A percentile compares a stretch with the other conserved stretches of the same genome.
Conservation (phyloP, 2,113 vertebrate species). For the Oplegnathus fasciatus region DNA sequence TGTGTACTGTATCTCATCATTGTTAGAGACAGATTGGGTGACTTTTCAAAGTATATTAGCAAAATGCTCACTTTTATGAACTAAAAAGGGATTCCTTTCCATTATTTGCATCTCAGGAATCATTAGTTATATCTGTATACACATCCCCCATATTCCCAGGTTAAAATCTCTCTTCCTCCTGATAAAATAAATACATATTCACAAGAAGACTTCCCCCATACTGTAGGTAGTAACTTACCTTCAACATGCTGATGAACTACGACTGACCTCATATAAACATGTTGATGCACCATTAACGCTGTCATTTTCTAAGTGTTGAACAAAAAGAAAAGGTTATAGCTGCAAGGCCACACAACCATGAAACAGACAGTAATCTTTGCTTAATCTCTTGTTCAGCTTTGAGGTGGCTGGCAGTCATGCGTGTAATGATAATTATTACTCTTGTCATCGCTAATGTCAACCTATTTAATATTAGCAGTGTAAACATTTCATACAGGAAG, state of each 20-base stretch:
- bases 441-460: constrained; percentile 68
- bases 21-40: background rate
- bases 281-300: constrained; percentile 23
- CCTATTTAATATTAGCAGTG: constrained; percentile 72
- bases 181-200: constrained; percentile 6
- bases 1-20: constrained; percentile 8
- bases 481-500: constrained; percentile 73
- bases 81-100: background rate
- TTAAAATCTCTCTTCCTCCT: background rate
- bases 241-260: constrained; percentile 25
- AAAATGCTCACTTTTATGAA: background rate
- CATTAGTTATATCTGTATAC: background rate
- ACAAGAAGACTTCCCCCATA: constrained; percentile 1
- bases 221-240: background rate
- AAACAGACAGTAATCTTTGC: constrained; percentile 62
- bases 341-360: constrained; percentile 46
- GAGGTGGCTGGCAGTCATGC: constrained; percentile 57
- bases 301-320: constrained; percentile 32
- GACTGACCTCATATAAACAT: constrained; percentile 31
- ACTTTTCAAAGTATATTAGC: constrained; percentile 8
- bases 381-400: constrained; percentile 69
- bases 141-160: background rate
- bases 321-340: constrained; percentile 41
- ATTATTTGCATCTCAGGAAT: background rate
- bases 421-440: constrained; percentile 74